Evolutionary conservation across 2,797 vertebrate genomes (phyloP).

Genomic region (Sternarchorhynchus goeldii): DNA sequence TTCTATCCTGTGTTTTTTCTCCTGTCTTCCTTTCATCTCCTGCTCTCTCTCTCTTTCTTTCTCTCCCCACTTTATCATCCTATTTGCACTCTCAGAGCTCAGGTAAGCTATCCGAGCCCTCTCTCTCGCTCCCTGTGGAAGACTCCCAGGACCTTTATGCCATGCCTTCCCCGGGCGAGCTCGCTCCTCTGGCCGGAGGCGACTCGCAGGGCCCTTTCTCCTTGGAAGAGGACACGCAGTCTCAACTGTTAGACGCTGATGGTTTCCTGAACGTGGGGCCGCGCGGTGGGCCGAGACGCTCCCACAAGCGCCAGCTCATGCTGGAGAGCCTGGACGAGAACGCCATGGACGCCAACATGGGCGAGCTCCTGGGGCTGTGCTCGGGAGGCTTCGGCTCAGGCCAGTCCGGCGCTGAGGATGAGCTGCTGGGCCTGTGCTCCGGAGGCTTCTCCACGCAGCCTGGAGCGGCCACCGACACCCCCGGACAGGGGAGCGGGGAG

Average conservation of each 20-base stretch:
- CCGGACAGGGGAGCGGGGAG: conserved; percentile 65
- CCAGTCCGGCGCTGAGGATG: conserved; percentile 76
- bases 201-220: conserved; percentile 89
- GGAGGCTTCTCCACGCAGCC: conserved; percentile 82
- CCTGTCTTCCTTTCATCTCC: not conserved
- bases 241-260: conserved; percentile 93
- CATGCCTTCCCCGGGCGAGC: conserved; percentile 74
- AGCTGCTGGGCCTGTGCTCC: conserved; percentile 88
- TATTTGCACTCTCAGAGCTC: conserved; percentile 81
- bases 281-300: conserved; percentile 66
- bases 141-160: conserved; percentile 81
- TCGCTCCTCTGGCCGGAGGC: conserved; percentile 70
- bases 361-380: conserved; percentile 89
- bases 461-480: conserved; percentile 48
- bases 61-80: conserved; percentile 30
- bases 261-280: conserved; percentile 82
- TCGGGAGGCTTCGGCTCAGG: conserved; percentile 76
- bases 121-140: conserved; percentile 87
- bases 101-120: conserved; percentile 92
- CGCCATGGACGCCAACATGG: conserved; percentile 98
- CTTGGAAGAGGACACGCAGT: conserved; percentile 93
- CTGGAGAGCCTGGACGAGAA: conserved; percentile 94
- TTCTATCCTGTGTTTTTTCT: not conserved
- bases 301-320: conserved; percentile 84
- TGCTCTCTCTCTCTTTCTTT: not conserved